Evolutionary conservation across 2,797 vertebrate genomes (phyloP), one percentile per base, ranked within the genome.

Genomic region (Cossypha heuglini): DNA sequence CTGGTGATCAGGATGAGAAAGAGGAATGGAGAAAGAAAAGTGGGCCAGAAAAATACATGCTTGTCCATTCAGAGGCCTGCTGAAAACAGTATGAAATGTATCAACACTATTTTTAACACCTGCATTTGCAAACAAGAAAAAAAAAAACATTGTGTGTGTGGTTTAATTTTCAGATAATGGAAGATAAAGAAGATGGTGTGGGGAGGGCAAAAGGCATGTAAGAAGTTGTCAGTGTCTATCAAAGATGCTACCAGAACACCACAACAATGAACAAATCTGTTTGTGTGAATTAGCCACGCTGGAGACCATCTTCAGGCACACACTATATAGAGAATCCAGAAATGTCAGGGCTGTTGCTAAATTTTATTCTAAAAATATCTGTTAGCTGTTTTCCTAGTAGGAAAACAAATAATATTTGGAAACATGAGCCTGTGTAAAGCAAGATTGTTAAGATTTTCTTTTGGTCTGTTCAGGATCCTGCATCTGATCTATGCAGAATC

Each of bases 291-390:
- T 80, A 88, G 29, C 22, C 19, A 33, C 29, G 48, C 26, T 31
- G 55, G 18, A 1, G 5, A 55, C 19, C 46, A 8, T 48, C 22
- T 76, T 85, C 40, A 29, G 59, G 40, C 6, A 69, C 13, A 28
- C 46, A 16, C 49, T 11, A 2, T 51, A 28, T 8, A 54, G 43
- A 88, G 82, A 83, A 85, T 49, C 24, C 54, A 89, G 74, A 93
- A 78, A 85, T 58, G 55, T 91, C 85, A 93, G 26, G 21, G 6
- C 7, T 77, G 20, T 71, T 93, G 71, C 13, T 55, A 66, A 73
- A 26, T 93, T 90, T 13, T 9, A 35, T 69, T 85, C 59, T 76
- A 82, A 87, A 93, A 87, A 73, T 55, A 62, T 38, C 12, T 71
- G 73, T 24, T 45, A 72, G 13, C 15, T 54, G 1, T 55, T 84